Conservation (phyloP, 2,888 invertebrate species). For the Hypomecis punctinalis region DNA sequence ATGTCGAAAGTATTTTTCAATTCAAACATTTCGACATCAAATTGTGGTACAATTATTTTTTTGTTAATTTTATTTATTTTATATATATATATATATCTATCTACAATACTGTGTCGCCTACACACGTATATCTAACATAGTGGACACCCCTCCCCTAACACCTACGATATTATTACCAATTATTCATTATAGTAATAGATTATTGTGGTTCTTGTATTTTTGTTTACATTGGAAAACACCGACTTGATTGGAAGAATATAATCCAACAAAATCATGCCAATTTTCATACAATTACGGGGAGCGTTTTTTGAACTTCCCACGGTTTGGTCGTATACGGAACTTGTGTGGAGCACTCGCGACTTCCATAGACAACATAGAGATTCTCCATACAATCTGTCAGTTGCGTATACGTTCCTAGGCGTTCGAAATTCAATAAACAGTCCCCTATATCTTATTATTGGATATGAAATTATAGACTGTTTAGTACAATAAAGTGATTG, state of each 20-base stretch:
- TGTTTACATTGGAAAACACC: constrained; percentile 16
- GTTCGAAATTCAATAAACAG: no score
- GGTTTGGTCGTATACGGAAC: no score
- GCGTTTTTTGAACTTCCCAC: no score
- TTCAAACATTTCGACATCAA: constrained; percentile 1
- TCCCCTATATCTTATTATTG: no score
- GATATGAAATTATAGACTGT: no score
- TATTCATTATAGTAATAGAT: constrained; percentile 36
- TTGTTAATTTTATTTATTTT: constrained; percentile 45
- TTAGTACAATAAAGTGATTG: no score
- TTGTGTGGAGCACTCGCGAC: no score
- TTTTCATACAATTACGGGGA: neutral
- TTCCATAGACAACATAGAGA: no score
- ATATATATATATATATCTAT: constrained; percentile 42
- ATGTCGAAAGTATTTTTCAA: no score
- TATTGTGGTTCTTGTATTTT: constrained; percentile 26
- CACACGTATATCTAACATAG: constrained; percentile 54
- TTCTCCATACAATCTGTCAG: no score
- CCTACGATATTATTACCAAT: constrained; percentile 56
- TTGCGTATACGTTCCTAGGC: no score
- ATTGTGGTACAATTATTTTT: constrained; percentile 20
- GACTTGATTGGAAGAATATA: constrained; percentile 26
- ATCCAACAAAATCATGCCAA: neutral
- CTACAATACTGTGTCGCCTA: constrained; percentile 52
- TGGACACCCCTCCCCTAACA: constrained; percentile 61